phyloP scores from a whole-genome alignment of 2,797 vertebrate species.

The Pipistrellus pygmaeus region DNA sequence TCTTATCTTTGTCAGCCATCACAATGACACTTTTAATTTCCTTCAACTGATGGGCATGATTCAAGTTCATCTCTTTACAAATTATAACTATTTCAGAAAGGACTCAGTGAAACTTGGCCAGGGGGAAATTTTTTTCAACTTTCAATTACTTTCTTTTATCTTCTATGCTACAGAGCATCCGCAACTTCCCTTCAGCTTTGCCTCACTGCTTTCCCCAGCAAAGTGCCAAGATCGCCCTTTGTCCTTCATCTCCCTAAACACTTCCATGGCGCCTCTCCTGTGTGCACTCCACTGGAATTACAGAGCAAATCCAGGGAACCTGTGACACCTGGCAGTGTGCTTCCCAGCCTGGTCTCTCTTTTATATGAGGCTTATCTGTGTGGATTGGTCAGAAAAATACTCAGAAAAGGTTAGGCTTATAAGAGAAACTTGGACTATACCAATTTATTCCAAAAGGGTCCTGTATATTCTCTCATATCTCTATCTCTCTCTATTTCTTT shows the following conservation, averaged over 20 bases:
- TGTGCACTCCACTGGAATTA: not conserved
- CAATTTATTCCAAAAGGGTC: not conserved
- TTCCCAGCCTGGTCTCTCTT: slow-evolving; percentile 29
- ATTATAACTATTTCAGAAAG: slow-evolving; percentile 28
- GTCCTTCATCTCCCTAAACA: not conserved
- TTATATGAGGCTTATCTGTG: not conserved
- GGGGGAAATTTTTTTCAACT: not conserved
- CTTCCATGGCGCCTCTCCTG: slow-evolving; percentile 7
- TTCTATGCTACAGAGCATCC: not conserved
- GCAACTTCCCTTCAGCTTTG: slow-evolving; percentile 11
- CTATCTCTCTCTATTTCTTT: not conserved
- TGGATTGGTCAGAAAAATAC: slow-evolving; percentile 24
- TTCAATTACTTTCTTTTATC: slow-evolving; percentile 25
- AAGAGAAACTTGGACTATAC: not conserved
- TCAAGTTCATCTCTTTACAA: slow-evolving; percentile 27
- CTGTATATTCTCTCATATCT: not conserved
- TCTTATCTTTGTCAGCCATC: not conserved
- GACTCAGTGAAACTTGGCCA: not conserved
- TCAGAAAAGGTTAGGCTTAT: not conserved
- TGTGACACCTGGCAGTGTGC: slow-evolving; percentile 3
- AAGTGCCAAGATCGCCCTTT: slow-evolving; percentile 2
- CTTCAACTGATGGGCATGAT: not conserved
- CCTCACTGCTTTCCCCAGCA: not conserved
- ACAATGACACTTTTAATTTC: not conserved
- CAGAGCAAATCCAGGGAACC: slow-evolving; percentile 16